Percentiles rank a stretch among this genome's conserved stretches.
These are phyloP conservation scores for Hylaea fasciaria DNA, from an alignment of 2,888 invertebrate species.

Conservation along the genomic window DNA sequence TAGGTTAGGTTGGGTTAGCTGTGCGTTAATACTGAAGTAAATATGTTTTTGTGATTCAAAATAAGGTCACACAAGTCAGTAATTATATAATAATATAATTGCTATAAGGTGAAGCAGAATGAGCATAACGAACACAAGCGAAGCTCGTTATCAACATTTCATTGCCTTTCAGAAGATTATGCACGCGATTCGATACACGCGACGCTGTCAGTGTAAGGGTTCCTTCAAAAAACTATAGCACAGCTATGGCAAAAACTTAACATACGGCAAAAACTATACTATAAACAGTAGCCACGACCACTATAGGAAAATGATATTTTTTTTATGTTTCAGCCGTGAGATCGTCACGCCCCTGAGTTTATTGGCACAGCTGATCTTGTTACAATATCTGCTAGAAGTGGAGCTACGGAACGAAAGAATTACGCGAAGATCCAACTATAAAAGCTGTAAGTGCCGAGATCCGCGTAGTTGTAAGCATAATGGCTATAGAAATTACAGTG, in stretches of 20 bases:
- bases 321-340: slow-evolving; percentile 30
- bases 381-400: slow-evolving; percentile 14
- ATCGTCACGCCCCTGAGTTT: slow-evolving; percentile 39
- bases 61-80: too few species aligned
- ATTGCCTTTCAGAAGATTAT: slow-evolving; percentile 11
- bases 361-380: slow-evolving; percentile 42
- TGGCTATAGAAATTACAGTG: too few species aligned
- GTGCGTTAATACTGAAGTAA: too few species aligned
- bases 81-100: background rate
- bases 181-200: slow-evolving; percentile 17
- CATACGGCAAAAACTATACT: background rate
- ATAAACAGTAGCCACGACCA: slow-evolving; percentile 10
- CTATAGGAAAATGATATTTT: slow-evolving; percentile 18
- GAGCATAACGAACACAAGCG: background rate
- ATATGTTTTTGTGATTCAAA: too few species aligned
- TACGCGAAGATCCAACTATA: background rate
- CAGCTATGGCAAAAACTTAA: background rate
- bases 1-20: too few species aligned
- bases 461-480: too few species aligned
- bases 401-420: slow-evolving; percentile 12
- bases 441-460: background rate
- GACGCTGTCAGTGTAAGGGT: background rate
- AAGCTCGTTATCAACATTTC: slow-evolving; percentile 7
- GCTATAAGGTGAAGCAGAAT: slow-evolving; percentile 14
- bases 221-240: background rate